Conservation (phyloP, 2,888 invertebrate genomes). For the Lithophane ornitopus region DNA sequence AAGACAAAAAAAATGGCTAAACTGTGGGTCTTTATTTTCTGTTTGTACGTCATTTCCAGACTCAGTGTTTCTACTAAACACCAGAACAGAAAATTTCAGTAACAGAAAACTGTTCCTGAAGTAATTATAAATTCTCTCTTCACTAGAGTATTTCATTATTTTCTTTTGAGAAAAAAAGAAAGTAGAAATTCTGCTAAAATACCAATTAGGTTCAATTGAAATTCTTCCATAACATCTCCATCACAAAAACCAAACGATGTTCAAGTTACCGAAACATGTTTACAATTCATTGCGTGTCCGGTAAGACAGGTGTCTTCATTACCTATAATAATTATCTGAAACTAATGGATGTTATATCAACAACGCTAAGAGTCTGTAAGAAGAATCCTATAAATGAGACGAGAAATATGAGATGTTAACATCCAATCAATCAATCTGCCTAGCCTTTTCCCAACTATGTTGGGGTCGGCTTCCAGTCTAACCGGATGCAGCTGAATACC, state of each 20-base stretch:
- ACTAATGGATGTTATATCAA: constrained; percentile 48
- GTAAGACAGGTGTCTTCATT: constrained; percentile 3
- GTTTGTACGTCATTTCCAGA: neutral
- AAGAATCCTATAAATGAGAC: neutral
- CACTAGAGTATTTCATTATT: neutral
- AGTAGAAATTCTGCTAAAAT: neutral
- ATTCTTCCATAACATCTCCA: neutral
- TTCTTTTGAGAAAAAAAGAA: neutral
- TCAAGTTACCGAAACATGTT: constrained; percentile 29
- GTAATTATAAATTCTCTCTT: neutral
- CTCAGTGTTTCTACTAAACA: neutral
- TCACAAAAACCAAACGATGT: constrained; percentile 11
- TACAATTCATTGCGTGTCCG: constrained; percentile 27
- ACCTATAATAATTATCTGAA: neutral
- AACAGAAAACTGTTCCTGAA: too few relatives aligned
- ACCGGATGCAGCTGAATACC: too few relatives aligned
- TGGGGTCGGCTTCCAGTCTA: too few relatives aligned
- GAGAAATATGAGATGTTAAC: constrained; percentile 1
- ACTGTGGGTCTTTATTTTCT: neutral
- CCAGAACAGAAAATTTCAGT: too few relatives aligned
- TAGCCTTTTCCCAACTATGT: too few relatives aligned
- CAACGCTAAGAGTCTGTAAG: constrained; percentile 28
- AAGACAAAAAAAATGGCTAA: neutral
- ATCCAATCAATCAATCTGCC: too few relatives aligned
- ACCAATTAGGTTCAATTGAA: neutral